These are phyloP conservation scores for Dastarcus helophoroides DNA, from an alignment of 2,888 invertebrate species.

Conservation along the genomic window DNA sequence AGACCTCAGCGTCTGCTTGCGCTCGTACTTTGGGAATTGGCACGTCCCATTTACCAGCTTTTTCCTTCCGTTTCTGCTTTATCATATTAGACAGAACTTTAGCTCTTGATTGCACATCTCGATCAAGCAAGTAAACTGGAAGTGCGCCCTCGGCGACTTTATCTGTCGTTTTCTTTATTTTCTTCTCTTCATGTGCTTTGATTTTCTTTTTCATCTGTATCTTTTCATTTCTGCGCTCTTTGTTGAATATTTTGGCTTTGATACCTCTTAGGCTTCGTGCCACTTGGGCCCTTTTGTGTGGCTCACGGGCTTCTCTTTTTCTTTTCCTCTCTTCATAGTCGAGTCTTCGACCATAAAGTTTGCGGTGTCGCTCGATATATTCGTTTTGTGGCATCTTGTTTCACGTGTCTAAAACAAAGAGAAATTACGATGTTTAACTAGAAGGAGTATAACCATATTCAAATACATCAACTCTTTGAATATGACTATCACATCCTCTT, in stretches of 20 bases:
- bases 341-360: conserved; percentile 88
- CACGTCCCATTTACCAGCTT: conserved; percentile 99
- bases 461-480: conserved; percentile 30
- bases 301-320: conserved; percentile 89
- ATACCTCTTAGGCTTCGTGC: conserved; percentile 88
- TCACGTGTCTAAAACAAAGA: conserved; percentile 15
- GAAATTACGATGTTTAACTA: conserved; percentile 15
- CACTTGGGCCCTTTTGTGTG: conserved; percentile 81
- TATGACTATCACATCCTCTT: conserved; percentile 31
- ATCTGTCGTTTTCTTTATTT: conserved; percentile 72
- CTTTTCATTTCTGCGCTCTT: conserved; percentile 93
- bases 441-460: conserved; percentile 30
- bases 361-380: conserved; percentile 95
- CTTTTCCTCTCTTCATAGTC: conserved; percentile 96
- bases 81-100: conserved; percentile 98
- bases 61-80: conserved; percentile 98
- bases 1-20: conserved; percentile 93
- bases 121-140: conserved; percentile 93
- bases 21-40: conserved; percentile 97
- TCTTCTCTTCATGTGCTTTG: conserved; percentile 92
- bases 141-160: conserved; percentile 82
- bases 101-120: conserved; percentile 86
- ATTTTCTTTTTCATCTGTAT: conserved; percentile 99
- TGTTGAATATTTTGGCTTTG: conserved; percentile 96
- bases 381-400: conserved; percentile 96